phyloP scores from a whole-genome alignment of 2,113 vertebrate species.

The Paracanthobrama guichenoti region DNA sequence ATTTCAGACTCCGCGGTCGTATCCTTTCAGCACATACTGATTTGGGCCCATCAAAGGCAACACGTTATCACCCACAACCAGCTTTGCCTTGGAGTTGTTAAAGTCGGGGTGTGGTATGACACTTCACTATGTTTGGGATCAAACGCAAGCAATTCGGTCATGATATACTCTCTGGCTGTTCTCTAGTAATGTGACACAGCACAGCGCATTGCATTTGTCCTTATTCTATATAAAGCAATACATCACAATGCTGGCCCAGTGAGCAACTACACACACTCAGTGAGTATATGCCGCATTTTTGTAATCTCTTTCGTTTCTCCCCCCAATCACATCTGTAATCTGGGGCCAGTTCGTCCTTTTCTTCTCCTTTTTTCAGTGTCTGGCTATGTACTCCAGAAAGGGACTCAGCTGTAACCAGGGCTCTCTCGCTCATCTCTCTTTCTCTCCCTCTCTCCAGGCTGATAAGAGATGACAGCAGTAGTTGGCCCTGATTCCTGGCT shows the following conservation, averaged over 20 bases:
- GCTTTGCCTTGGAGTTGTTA: conserved; percentile 60
- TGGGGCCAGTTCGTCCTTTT: conserved; percentile 32
- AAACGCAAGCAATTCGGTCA: conserved; percentile 29
- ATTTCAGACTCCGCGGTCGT: conserved; percentile 58
- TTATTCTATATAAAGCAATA: conserved; percentile 36
- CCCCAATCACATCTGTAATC: conserved; percentile 16
- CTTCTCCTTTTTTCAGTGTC: conserved; percentile 16
- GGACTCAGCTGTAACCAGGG: conserved; percentile 59
- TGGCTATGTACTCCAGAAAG: conserved; percentile 43
- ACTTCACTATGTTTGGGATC: conserved; percentile 28
- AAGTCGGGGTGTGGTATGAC: conserved; percentile 49
- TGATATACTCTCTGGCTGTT: conserved; percentile 17
- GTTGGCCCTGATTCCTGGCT: conserved; percentile 56
- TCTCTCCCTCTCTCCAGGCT: conserved; percentile 52
- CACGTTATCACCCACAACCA: conserved; percentile 69
- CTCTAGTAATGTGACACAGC: background rate
- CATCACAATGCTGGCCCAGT: background rate
- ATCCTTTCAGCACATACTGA: conserved; percentile 57
- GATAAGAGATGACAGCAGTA: conserved; percentile 66
- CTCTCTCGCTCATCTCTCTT: conserved; percentile 45
- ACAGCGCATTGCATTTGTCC: conserved; percentile 29
- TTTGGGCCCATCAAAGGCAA: conserved; percentile 69
- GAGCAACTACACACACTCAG: conserved; percentile 6
- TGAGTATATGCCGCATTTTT: background rate
- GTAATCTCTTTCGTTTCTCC: background rate